phyloP scores from a whole-genome alignment of 2,797 vertebrate genomes.

The Peromyscus nudipes region DNA sequence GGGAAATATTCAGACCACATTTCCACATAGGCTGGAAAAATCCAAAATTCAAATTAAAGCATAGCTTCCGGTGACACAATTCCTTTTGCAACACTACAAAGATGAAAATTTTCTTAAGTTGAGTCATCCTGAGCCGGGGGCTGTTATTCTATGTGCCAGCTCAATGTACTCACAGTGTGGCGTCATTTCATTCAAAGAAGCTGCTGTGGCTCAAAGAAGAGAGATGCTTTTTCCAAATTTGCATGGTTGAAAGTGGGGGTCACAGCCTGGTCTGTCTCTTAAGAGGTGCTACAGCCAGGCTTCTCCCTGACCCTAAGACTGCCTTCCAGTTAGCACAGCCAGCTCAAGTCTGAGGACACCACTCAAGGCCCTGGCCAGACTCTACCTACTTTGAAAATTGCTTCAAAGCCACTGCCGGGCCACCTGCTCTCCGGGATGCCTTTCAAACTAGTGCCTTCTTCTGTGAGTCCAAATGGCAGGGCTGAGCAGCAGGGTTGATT shows the following conservation, averaged over 20 bases:
- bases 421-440: not conserved
- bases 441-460: slow-evolving; percentile 32
- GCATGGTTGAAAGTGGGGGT: not conserved
- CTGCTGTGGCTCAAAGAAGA: not conserved
- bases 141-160: not conserved
- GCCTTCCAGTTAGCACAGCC: not conserved
- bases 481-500: slow-evolving; percentile 24
- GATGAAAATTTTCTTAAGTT: not conserved
- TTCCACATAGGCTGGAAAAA: not conserved
- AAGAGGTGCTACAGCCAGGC: not conserved
- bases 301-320: not conserved
- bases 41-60: not conserved
- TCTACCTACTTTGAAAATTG: slow-evolving; percentile 25
- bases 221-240: not conserved
- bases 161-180: not conserved
- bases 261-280: not conserved
- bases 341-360: not conserved
- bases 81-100: not conserved
- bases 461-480: not conserved
- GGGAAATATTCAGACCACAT: not conserved
- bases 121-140: not conserved
- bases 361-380: not conserved
- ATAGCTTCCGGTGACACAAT: not conserved
- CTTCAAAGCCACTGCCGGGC: not conserved
- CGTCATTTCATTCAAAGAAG: not conserved